A percentile compares a stretch with the other conserved stretches of the same genome.
Conservation (phyloP, 2,888 invertebrate species). For the Acleris holmiana region DNA sequence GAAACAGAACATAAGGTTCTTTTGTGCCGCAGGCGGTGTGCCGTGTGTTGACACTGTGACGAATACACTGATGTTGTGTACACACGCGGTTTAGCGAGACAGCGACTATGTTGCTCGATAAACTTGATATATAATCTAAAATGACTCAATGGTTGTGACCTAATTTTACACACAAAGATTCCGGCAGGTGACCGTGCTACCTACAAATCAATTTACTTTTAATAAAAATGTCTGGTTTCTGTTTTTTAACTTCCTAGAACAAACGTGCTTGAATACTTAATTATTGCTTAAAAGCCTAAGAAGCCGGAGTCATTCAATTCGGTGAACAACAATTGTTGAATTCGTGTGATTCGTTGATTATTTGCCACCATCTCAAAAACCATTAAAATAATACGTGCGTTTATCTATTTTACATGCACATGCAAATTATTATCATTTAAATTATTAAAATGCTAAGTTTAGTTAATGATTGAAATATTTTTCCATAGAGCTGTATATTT, state of each 20-base stretch:
- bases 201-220: slow-evolving; percentile 1
- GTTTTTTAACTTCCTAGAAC: no score
- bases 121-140: slow-evolving; percentile 25
- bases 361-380: neutral
- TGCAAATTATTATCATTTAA: slow-evolving; percentile 19
- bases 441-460: no score
- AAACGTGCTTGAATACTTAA: no score
- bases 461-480: no score
- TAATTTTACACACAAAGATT: slow-evolving; percentile 32
- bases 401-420: slow-evolving; percentile 23
- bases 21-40: slow-evolving; percentile 34
- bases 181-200: slow-evolving; percentile 14
- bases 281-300: no score
- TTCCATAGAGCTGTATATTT: neutral
- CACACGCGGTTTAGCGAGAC: slow-evolving; percentile 27
- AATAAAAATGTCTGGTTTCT: no score
- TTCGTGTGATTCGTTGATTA: no score
- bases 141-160: slow-evolving; percentile 30
- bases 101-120: slow-evolving; percentile 17
- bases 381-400: neutral
- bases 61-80: slow-evolving; percentile 34
- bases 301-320: no score
- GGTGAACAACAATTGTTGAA: no score
- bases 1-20: slow-evolving; percentile 27
- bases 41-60: slow-evolving; percentile 38